Conservation (phyloP, 2,113 vertebrate genomes). For the Carlito syrichta region DNA sequence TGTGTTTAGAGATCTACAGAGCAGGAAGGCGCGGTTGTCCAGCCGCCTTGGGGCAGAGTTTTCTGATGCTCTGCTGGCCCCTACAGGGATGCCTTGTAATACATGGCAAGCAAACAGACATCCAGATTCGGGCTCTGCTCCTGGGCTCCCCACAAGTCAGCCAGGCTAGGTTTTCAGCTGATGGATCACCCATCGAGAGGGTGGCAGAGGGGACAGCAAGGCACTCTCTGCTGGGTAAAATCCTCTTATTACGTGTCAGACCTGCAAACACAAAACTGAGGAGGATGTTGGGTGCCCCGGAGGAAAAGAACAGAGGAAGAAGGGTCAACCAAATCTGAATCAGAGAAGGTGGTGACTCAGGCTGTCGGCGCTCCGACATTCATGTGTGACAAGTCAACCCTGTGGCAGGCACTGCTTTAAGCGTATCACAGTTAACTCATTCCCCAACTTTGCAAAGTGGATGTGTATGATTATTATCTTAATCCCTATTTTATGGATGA, state of each 20-base stretch:
- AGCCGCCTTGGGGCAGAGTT: neutral
- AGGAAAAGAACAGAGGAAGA: no score
- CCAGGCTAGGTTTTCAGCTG: neutral
- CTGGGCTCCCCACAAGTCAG: neutral
- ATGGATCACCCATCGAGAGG: neutral
- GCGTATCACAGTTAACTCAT: neutral
- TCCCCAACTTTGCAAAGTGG: neutral
- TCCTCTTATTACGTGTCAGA: neutral
- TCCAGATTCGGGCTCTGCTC: neutral
- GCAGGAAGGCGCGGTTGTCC: neutral
- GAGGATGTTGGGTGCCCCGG: no score
- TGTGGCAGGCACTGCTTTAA: neutral
- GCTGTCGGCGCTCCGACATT: no score
- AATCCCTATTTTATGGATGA: neutral
- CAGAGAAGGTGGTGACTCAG: neutral
- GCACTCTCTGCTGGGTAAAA: neutral
- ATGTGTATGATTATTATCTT: neutral
- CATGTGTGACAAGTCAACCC: neutral
- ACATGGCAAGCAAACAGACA: neutral
- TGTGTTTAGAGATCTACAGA: neutral
- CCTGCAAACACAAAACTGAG: neutral
- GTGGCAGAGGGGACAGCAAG: neutral
- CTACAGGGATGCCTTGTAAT: slow-evolving; percentile 74
- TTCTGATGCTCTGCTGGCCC: slow-evolving; percentile 82
- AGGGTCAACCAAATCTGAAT: neutral